Conservation (phyloP, 1,140 invertebrate species). For the Listronotus oregonensis region DNA sequence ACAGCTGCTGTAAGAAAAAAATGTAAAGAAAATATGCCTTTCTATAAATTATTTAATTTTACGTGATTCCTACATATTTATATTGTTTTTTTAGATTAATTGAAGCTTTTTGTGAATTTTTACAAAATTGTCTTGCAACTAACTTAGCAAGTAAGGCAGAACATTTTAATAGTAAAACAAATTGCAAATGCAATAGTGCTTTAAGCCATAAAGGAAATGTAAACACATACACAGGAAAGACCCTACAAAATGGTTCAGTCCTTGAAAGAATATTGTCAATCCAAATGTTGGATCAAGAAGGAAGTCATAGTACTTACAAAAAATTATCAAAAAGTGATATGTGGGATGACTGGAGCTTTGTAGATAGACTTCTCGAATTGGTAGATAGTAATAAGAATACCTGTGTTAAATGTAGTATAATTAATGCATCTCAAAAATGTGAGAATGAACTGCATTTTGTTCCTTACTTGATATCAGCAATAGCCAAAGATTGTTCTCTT, state of each 20-base stretch:
- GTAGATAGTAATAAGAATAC: slow-evolving; percentile 23
- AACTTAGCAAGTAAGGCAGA: slow-evolving; percentile 38
- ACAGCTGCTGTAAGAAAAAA: no score
- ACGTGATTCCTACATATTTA: no score
- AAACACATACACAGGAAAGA: slow-evolving; percentile 4
- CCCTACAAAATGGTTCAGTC: slow-evolving; percentile 45
- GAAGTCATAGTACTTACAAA: slow-evolving; percentile 42
- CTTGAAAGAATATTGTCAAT: slow-evolving; percentile 47
- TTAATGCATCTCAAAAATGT: slow-evolving; percentile 17
- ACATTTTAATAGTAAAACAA: neutral
- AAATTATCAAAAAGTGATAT: slow-evolving; percentile 36
- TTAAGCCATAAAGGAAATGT: slow-evolving; percentile 1
- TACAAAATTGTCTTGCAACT: slow-evolving; percentile 38
- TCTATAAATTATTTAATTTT: slow-evolving; percentile 8
- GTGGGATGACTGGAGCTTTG: slow-evolving; percentile 41
- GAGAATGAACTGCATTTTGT: slow-evolving; percentile 42
- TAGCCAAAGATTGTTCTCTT: slow-evolving; percentile 52
- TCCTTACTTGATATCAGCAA: slow-evolving; percentile 48
- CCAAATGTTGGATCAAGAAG: slow-evolving; percentile 49
- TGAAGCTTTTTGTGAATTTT: slow-evolving; percentile 43
- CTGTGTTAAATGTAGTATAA: slow-evolving; percentile 42
- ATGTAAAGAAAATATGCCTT: no score
- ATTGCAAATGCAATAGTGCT: neutral
- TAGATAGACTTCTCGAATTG: slow-evolving; percentile 42
- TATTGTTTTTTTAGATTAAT: slow-evolving; percentile 39